Evolutionary conservation across 2,113 vertebrate species (phyloP).

Genomic region (Ammodytes dubius): DNA sequence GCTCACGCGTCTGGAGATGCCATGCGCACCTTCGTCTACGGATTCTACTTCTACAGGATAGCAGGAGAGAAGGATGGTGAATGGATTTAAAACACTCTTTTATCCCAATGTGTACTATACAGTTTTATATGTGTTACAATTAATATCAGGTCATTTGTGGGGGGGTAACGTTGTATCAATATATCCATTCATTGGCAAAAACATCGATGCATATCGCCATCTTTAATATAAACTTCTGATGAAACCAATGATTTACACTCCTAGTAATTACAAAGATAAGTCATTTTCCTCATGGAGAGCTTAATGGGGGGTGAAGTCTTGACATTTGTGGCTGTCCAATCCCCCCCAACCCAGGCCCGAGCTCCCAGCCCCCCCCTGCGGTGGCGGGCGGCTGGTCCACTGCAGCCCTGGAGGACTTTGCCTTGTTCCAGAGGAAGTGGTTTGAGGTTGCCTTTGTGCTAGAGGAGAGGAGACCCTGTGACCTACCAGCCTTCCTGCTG

Average conservation of each 20-base stretch:
- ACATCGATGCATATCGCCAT: too few relatives aligned
- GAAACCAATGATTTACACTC: too few relatives aligned
- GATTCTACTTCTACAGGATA: conserved; percentile 98
- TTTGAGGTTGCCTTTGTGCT: conserved; percentile 96
- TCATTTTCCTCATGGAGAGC: neutral
- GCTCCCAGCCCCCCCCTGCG: conserved; percentile 36
- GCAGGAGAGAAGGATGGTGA: conserved; percentile 91
- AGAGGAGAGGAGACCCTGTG: conserved; percentile 92
- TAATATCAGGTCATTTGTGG: neutral
- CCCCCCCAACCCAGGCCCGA: conserved; percentile 60
- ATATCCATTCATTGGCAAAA: too few relatives aligned
- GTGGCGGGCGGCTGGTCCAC: conserved; percentile 87
- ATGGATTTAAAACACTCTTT: neutral
- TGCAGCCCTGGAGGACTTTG: conserved; percentile 91
- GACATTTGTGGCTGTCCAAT: neutral
- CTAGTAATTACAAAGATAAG: neutral
- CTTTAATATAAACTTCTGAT: too few relatives aligned
- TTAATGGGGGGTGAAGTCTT: neutral
- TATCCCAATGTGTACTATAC: neutral
- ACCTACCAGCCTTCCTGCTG: conserved; percentile 94
- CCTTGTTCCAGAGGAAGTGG: conserved; percentile 97
- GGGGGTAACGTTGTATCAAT: too few relatives aligned
- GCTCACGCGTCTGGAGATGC: conserved; percentile 94
- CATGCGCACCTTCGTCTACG: conserved; percentile 95
- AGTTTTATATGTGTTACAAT: neutral